Conservation (phyloP, 2,113 vertebrate genomes). For the Anhinga rufa region DNA sequence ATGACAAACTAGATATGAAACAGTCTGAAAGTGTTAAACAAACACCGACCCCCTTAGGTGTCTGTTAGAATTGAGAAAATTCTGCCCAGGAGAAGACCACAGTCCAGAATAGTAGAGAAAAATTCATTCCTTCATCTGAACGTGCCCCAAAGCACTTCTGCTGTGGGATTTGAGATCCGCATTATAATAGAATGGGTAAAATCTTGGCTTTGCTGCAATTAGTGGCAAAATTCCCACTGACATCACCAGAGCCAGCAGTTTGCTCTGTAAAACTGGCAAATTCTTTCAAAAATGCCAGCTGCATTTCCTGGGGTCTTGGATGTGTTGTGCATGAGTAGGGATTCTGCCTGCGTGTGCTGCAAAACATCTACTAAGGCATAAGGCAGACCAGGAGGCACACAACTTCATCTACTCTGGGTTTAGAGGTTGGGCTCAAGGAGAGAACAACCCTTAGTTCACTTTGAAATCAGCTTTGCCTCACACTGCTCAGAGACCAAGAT, state of each 20-base stretch:
- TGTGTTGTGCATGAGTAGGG: not conserved
- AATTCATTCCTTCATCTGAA: slow-evolving; percentile 31
- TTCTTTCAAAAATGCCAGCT: slow-evolving; percentile 47
- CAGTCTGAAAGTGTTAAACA: slow-evolving; percentile 52
- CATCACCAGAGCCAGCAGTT: slow-evolving; percentile 53
- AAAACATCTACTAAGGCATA: not conserved
- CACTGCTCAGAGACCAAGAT: not conserved
- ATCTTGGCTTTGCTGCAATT: slow-evolving; percentile 40
- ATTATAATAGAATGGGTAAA: slow-evolving; percentile 41
- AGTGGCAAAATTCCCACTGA: slow-evolving; percentile 57
- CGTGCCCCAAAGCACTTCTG: not conserved
- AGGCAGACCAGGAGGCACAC: not conserved
- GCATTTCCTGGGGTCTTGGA: slow-evolving; percentile 58
- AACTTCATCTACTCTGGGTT: not conserved
- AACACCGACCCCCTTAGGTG: slow-evolving; percentile 7
- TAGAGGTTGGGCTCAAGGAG: not conserved
- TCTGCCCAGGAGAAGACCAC: not conserved
- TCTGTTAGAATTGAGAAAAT: slow-evolving; percentile 22
- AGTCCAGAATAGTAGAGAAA: slow-evolving; percentile 9
- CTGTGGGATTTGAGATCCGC: slow-evolving; percentile 29
- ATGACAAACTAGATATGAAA: not conserved
- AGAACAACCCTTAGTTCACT: not conserved
- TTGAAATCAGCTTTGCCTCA: not conserved
- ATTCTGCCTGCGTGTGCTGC: not conserved
- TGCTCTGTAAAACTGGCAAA: slow-evolving; percentile 35